Evolutionary conservation across 2,797 vertebrate genomes (phyloP), one percentile per base, ranked within the genome.

Genomic region (Hafferia zeledoni): DNA sequence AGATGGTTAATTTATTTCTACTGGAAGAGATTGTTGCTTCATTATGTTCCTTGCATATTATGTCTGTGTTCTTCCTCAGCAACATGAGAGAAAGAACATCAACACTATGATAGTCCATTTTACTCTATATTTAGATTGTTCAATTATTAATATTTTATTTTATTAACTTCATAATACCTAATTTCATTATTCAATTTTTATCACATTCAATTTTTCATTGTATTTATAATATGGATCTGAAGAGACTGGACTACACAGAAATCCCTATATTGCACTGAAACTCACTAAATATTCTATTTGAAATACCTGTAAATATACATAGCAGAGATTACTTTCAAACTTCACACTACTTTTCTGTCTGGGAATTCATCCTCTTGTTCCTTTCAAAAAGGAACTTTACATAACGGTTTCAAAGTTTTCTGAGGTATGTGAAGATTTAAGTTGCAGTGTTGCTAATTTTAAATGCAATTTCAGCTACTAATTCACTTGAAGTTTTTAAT

Each of bases 141-240:
- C 6, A 59, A 49, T n/a, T 50, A 33, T 33, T 47, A 31, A 6
- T 14, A 18, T 27, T 13, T n/a, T 57, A 25, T 56, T 78, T 68
- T 47, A 61, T 83, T 81, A 1, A 37, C 39, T 67, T 83, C 0
- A 53, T 75, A 49, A 46, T 16, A 12, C 15, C 31, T 10, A 50
- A 55, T 71, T 17, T 2, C 14, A 39, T 63, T 44, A 59, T 47
- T 31, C 5, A 18, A 41, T 49, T 68, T 56, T 74, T 83, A 19
- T 65, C 13, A 6, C 11, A n/a, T 39, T 81, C 1, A 35, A 0
- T 20, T 68, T 25, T 60, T 30, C 8, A 11, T 3, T 37, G 4
- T 27, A 75, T 65, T 57, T 80, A 4, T 18, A 61, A 35, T 39
- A 5, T 35, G 19, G 49, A 7, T 39, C 50, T 17, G 41, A 83